Percentiles rank a stretch among this genome's conserved stretches.
phyloP scores from a whole-genome alignment of 2,888 invertebrate species.

The Mactromeris polynyma region DNA sequence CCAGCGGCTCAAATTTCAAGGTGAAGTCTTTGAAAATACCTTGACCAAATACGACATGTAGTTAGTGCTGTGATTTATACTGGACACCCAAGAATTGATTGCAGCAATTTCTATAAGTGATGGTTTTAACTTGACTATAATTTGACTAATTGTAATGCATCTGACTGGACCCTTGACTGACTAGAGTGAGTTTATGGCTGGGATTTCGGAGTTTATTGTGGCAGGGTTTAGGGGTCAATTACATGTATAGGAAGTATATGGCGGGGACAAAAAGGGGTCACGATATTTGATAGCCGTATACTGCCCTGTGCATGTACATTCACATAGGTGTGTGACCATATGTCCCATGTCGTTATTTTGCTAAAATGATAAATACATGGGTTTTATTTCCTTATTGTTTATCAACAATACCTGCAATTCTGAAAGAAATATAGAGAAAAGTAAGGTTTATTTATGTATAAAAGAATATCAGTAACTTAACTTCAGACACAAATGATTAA shows the following conservation, averaged over 20 bases:
- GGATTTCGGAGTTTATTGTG: conserved; percentile 37
- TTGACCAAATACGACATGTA: conserved; percentile 16
- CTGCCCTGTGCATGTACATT: neutral
- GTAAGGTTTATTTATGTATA: too few species aligned
- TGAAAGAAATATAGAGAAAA: too few species aligned
- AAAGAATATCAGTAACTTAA: too few species aligned
- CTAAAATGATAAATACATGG: neutral
- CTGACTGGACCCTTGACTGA: conserved; percentile 33
- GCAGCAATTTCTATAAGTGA: conserved; percentile 40
- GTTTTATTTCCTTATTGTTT: too few species aligned
- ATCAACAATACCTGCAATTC: too few species aligned
- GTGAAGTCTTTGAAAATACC: conserved; percentile 9
- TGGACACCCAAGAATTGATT: conserved; percentile 45
- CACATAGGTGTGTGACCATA: neutral
- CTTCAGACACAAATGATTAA: too few species aligned
- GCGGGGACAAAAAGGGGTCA: conserved; percentile 40
- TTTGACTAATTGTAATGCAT: conserved; percentile 40
- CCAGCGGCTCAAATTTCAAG: conserved; percentile 35
- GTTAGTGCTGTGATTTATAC: conserved; percentile 36
- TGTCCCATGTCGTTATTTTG: neutral
- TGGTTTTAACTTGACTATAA: conserved; percentile 25
- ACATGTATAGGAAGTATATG: conserved; percentile 37
- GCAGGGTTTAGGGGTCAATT: conserved; percentile 43
- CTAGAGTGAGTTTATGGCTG: conserved; percentile 34
- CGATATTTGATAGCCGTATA: conserved; percentile 29